A percentile compares a stretch with the other conserved stretches of the same genome.
These are phyloP conservation scores for Cyphomyrus discorhynchus DNA, from an alignment of 2,113 vertebrate genomes.

Conservation along the genomic window DNA sequence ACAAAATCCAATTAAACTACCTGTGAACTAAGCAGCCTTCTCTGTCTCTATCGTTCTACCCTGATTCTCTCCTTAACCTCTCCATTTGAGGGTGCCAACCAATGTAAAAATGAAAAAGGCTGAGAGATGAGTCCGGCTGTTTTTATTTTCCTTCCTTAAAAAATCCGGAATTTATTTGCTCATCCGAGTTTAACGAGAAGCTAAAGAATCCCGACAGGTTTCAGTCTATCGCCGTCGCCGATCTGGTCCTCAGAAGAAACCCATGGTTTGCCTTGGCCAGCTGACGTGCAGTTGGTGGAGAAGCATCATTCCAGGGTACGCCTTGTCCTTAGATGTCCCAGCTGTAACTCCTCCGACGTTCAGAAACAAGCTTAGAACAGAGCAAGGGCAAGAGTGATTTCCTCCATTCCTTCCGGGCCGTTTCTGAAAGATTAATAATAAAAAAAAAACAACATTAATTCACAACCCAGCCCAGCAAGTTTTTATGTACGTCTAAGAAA, in stretches of 20 bases:
- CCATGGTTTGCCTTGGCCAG: neutral
- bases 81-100: slow-evolving; percentile 44
- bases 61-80: slow-evolving; percentile 52
- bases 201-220: neutral
- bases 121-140: neutral
- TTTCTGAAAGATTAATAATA: slow-evolving; percentile 51
- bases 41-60: slow-evolving; percentile 49
- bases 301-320: slow-evolving; percentile 44
- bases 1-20: slow-evolving; percentile 13
- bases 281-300: slow-evolving; percentile 31
- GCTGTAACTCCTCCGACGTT: slow-evolving; percentile 41
- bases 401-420: slow-evolving; percentile 46
- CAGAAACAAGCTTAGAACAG: slow-evolving; percentile 45
- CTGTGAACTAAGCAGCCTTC: slow-evolving; percentile 33
- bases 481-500: neutral
- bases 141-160: neutral
- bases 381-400: slow-evolving; percentile 32
- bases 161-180: neutral
- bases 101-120: slow-evolving; percentile 26
- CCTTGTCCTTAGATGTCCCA: slow-evolving; percentile 48
- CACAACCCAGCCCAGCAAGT: neutral
- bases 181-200: neutral
- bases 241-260: neutral
- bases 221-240: neutral
- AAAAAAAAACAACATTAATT: slow-evolving; percentile 9